Conservation (phyloP, 1,140 invertebrate genomes). For the Drosophila hydei region DNA sequence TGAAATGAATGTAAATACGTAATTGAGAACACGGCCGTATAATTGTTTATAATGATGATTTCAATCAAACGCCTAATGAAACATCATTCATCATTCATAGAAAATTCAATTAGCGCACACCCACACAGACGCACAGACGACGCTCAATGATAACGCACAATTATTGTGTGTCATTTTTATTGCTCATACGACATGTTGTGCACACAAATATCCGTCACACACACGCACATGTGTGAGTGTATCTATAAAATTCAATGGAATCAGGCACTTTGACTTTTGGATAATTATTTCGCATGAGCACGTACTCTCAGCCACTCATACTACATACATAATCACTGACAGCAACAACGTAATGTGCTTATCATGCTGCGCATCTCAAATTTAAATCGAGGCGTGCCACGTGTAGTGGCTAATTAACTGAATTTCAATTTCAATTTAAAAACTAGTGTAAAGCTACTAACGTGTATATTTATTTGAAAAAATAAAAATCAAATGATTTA, state of each 20-base stretch:
- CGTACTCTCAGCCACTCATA: not conserved
- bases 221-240: constrained; percentile 25
- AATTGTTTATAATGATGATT: constrained; percentile 7
- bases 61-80: constrained; percentile 5
- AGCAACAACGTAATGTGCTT: constrained; percentile 30
- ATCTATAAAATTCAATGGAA: constrained; percentile 48
- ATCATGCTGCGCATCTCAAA: constrained; percentile 13
- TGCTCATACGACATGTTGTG: constrained; percentile 70
- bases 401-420: constrained; percentile 39
- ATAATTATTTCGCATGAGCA: constrained; percentile 48
- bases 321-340: not conserved
- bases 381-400: not conserved
- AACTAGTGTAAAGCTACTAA: not conserved
- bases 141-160: constrained; percentile 36
- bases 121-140: not conserved
- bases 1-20: not conserved
- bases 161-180: constrained; percentile 68
- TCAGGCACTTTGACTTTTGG: constrained; percentile 63
- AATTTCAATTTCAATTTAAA: constrained; percentile 43
- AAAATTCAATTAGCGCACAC: constrained; percentile 67
- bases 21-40: not conserved
- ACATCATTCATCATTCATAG: constrained; percentile 39
- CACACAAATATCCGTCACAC: constrained; percentile 57
- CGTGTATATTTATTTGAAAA: not conserved
- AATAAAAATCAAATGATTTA: constrained; percentile 14